Base-by-base conservation (phyloP, 2,888 invertebrate genomes). In the Drosophila monieri region DNA sequence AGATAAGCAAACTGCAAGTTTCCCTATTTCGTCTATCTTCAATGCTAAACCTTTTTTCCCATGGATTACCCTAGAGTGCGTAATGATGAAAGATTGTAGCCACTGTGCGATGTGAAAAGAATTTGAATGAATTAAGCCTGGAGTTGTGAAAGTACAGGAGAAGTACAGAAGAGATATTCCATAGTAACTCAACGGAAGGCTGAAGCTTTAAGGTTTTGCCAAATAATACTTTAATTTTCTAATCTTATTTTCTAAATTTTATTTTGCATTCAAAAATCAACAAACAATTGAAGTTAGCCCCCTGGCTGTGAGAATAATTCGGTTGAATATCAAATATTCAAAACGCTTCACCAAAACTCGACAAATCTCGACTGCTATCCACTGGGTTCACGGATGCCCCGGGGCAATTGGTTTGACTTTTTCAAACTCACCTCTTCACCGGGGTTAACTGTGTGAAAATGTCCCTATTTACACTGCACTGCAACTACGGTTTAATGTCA, bases 1-100 rank as follows among this genome's bases (percentile, higher is more conserved):
- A 79, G 73, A 78, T 81, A 78, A 85, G 83, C 76, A 59, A 72
- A 70, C 55, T 80, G 76, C 66, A 80, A 86, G 55, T 77, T 80
- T 69, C 53, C 32, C 35, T 35, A 43, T 39, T n/a, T 41, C 53
- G 49, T 55, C 43, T 47, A 32, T 49, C 49, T 21, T 12, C 43
- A 43, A 43, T 43, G 62, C 39, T 23, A 47, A 27, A 32, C 62
- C 67, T 65, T 62, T 51, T 43, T 43, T 35, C 35, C 14, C 25
- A 10, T 18, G 37, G 48, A 53, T 54, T 30, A 43, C 48, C 35
- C 27, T 18, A 30, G 32, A 64, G 64, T 52, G 58, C 60, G 60
- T 59, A 67, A 60, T 51, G 68, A 61, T 72, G 68, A 69, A 69
- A 72, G 68, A 69, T 72, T 69, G 68, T 69, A 62, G 64, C 68